Base-by-base conservation (phyloP, 2,113 vertebrate genomes). In the Alligator mississippiensis region DNA sequence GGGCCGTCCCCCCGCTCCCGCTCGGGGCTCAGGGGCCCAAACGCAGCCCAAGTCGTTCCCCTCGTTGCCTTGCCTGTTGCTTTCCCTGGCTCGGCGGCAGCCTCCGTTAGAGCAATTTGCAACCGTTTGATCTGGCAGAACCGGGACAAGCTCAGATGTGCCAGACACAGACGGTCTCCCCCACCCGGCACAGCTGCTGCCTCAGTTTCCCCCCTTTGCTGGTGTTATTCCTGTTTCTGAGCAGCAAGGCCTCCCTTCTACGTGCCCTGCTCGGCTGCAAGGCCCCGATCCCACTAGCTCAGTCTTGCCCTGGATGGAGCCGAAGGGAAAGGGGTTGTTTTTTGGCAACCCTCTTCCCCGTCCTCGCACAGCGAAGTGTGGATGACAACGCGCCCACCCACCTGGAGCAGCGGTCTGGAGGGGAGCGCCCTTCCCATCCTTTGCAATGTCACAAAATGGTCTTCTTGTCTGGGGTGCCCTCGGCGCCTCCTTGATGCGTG, bases 401-500 rank as follows among this genome's bases (percentile, higher is more conserved):
- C 82, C 96, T 94, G 93, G 19, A 75, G 61, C 11, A 66, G 75
- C 68, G 0, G 0, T 4, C 30, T 15, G 63, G 63, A 78, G 9
- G 84, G 61, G 25, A 2, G 0, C 0, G 0, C 80, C 84, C 87
- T 24, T 74, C 8, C 18, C 0, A 0, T 24, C 57, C 61, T 76
- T 79, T 1, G 1, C 75, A 72, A 18, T 81, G 30, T 61, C 1
- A 0, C 70, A 1, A 1, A 28, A 0, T 1, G 47, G 54, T 27
- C 95, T 92, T 75, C 38, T 0, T 0, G 78, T 27, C 18, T 0
- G 0, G 2, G 66, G 85, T 25, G 28, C 2, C 0, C 0, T 70
- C 30, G 13, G 34, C 16, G 14, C 27, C 2, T 9, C 6, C 1
- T 9, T 7, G 27, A 25, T 13, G 9, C 6, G 11, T 34, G 22